phyloP scores from a whole-genome alignment of 1,140 invertebrate genomes.

The Portunus trituberculatus region DNA sequence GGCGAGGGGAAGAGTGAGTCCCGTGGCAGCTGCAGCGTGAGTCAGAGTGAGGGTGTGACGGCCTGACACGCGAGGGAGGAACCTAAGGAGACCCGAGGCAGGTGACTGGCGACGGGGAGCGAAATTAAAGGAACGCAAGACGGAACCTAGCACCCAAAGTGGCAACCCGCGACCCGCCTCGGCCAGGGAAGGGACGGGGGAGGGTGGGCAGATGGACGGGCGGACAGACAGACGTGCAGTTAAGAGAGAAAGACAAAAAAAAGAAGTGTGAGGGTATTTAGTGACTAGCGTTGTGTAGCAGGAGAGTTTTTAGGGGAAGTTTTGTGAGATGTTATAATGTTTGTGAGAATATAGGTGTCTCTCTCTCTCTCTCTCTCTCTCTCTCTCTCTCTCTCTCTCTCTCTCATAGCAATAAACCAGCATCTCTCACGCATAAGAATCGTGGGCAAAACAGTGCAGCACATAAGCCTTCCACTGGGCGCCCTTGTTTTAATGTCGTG shows the following conservation, averaged over 20 bases:
- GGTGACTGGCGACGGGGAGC: neutral
- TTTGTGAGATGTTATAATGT: neutral
- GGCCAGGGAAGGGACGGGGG: neutral
- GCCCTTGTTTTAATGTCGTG: too few relatives aligned
- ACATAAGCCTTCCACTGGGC: too few relatives aligned
- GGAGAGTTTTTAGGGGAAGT: too few relatives aligned
- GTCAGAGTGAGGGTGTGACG: constrained; percentile 9
- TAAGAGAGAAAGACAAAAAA: neutral
- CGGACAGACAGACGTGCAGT: neutral
- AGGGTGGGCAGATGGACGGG: neutral
- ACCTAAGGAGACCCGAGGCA: constrained; percentile 17
- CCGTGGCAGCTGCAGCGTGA: constrained; percentile 2
- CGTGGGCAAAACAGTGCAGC: too few relatives aligned
- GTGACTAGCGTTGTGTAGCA: neutral
- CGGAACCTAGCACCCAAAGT: neutral
- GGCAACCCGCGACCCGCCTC: neutral
- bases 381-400: neutral
- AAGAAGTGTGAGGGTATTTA: neutral
- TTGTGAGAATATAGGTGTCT: neutral
- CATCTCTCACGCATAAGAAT: too few relatives aligned
- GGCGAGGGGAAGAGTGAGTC: constrained; percentile 16
- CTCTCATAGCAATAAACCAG: too few relatives aligned
- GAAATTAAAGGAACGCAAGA: neutral
- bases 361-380: constrained; percentile 20
- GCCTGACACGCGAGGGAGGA: neutral